A percentile compares a stretch with the other conserved stretches of the same genome.
Evolutionary conservation across 2,797 vertebrate species (phyloP).

Genomic region (Alosa sapidissima): DNA sequence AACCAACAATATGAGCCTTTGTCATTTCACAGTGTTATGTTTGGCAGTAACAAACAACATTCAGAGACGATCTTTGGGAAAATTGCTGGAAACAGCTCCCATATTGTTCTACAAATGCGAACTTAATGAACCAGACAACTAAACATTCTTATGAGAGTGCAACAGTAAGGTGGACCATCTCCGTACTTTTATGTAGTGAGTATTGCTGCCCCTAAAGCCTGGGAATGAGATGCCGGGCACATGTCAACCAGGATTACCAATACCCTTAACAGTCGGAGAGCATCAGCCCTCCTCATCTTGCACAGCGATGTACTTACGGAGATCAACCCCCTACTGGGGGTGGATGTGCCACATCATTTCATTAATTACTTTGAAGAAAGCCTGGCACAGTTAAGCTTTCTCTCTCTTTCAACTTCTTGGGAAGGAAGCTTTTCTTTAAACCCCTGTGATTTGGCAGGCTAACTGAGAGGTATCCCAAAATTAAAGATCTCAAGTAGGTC

Average conservation of each 20-base stretch:
- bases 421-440: slow-evolving; percentile 41
- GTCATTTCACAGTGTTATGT: neutral
- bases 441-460: slow-evolving; percentile 40
- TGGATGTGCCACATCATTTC: slow-evolving; percentile 25
- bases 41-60: neutral
- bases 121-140: slow-evolving; percentile 22
- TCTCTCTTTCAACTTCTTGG: slow-evolving; percentile 36
- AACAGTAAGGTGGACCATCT: neutral
- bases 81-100: neutral
- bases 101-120: neutral
- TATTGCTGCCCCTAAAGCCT: neutral
- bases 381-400: slow-evolving; percentile 36
- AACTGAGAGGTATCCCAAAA: slow-evolving; percentile 47
- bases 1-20: neutral
- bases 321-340: slow-evolving; percentile 30
- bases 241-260: neutral
- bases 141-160: neutral
- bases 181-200: neutral
- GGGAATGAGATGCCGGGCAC: neutral
- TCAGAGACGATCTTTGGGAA: neutral
- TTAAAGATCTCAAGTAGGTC: slow-evolving; percentile 42
- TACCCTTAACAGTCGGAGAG: neutral
- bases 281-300: neutral
- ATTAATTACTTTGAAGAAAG: slow-evolving; percentile 38
- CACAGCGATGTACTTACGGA: neutral